phyloP scores from a whole-genome alignment of 2,797 vertebrate species.

The Decapterus maruadsi region DNA sequence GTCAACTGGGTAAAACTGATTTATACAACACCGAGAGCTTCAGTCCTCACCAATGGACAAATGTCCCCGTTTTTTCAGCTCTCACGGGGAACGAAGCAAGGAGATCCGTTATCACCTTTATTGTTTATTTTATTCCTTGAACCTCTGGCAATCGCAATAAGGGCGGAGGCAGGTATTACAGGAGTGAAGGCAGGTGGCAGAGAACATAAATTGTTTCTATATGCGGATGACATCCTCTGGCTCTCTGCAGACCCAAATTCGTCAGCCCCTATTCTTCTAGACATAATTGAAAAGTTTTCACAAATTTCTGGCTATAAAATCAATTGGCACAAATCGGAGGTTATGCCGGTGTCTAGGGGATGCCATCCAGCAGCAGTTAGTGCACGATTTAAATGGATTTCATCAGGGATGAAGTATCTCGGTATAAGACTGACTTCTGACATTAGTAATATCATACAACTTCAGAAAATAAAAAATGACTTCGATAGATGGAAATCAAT shows the following conservation, averaged over 20 bases:
- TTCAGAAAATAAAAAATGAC: background rate
- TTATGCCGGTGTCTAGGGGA: background rate
- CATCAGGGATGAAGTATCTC: too few species aligned
- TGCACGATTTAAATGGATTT: background rate
- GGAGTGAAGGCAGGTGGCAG: background rate
- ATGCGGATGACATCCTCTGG: background rate
- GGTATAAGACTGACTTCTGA: background rate
- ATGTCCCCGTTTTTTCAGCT: background rate
- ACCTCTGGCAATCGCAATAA: background rate
- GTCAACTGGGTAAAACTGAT: background rate
- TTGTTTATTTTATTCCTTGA: background rate
- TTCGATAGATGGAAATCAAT: background rate
- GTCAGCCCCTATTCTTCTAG: background rate
- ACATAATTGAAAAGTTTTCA: background rate
- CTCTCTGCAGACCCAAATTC: background rate
- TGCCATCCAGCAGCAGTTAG: background rate
- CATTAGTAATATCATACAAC: background rate
- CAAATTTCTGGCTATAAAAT: background rate
- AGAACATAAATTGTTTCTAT: too few species aligned
- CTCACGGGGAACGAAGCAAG: background rate
- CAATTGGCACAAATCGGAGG: too few species aligned
- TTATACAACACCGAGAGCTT: background rate
- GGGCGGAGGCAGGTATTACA: background rate
- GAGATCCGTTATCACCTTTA: background rate
- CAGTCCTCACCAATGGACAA: background rate